Base-by-base conservation (phyloP, 2,797 vertebrate genomes). In the Acanthopagrus latus region DNA sequence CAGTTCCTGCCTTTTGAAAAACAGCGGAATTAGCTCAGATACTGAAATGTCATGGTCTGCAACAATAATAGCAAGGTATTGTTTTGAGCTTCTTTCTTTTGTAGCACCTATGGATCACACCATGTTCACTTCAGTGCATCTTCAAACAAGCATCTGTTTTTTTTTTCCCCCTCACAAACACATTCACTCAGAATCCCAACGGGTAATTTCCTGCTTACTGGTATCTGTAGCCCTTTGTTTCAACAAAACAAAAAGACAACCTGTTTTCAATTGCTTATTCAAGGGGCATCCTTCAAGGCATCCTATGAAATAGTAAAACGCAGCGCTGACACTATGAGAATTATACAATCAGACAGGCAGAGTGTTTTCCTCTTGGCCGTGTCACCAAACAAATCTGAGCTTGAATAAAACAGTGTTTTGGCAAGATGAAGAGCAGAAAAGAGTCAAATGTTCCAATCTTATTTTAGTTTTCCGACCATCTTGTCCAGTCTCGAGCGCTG, bases 281-380 rank as follows among this genome's bases (percentile, higher is more conserved):
- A 12, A 65, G 52, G 64, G 71, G 65, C 23, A 75, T 78, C 66
- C 44, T 56, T 78, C 73, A 44, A 68, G 64, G 51, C 62, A 50
- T 17, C 51, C 41, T 46, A 33, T 68, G 63, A 84, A 85, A 82
- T 21, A 55, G 81, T 72, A 78, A 72, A 75, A 77, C 50, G 20
- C 60, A 46, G 51, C 16, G 65, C 74, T 74, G 74, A 87, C 62
- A 67, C 68, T 13, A n/a, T 57, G 79, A 84, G 71, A 74, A 79
- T 82, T 82, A 85, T 16, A 87, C 80, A 81, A 80, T 84, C 86
- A 88, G 78, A 79, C 75, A 77, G 67, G 52, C 70, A 48, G 66
- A 77, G 41, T 66, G 71, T 82, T 85, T 83, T 81, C 57, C 78
- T 85, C 78, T 79, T 71, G 55, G 66, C 89, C 50, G 41, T 60